Base-by-base conservation (phyloP, 2,888 invertebrate species). In the Epinotia brunnichana region DNA sequence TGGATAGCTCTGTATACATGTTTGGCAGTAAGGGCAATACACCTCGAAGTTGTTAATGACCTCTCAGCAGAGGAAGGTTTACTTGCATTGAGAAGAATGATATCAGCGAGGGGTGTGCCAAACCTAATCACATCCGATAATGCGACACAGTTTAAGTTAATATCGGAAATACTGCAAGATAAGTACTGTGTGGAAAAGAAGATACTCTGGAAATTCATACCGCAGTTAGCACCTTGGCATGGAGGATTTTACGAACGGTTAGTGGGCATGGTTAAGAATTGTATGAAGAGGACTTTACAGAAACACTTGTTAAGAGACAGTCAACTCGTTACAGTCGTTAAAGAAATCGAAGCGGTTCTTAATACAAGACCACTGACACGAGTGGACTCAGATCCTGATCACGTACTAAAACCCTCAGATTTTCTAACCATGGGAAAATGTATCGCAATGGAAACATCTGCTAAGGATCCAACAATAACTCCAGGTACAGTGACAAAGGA, bases 391-490 rank as follows among this genome's bases (percentile, higher is more conserved):
- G 66, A 67, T 11, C 21, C 24, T 11, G 66, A 67, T 15, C 44
- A 67, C n/a, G 44, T 29, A 13, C 15, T 57, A 1, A 67, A 57
- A 57, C 67, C 57, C 2, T 57, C 44, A 29, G 67, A 67, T 17
- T 67, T 67, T 13, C 29, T 67, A 4, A 67, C 66, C 0, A 44
- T 67, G 57, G 57, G 66, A 13, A 68, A 68, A 19, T 57, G 57
- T 11, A 35, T 68, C 2, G 13, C 2, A 1, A n/a, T 54, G n/a
- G 24, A 61, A 7, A 21, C 48, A 3, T 44, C 56, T 4, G 2
- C 0, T 19, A 51, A 13, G 5, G 11, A 48, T 5, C 15, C n/a
- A 1, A 24, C 11, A 4, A 29, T 19, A 19, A 9, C 35, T 35
- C 35, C 35, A 29, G 66, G 57, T 3, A 68, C 68, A 21, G 35